Base-by-base conservation (phyloP, 2,113 vertebrate genomes). In the Brachyhypopomus gauderio region DNA sequence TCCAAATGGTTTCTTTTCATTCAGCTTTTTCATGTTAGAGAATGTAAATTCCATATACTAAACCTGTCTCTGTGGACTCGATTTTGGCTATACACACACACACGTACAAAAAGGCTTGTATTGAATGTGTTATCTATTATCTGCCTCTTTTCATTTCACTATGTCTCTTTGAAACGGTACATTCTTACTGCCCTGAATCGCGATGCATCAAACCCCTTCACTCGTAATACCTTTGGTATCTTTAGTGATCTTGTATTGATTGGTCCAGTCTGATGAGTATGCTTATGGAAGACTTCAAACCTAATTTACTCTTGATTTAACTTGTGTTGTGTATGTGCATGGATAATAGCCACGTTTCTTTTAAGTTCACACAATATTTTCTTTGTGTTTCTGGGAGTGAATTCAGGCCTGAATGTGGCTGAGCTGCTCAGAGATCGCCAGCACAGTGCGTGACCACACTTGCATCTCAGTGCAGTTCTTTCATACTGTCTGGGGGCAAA, bases 371-470 rank as follows among this genome's bases (percentile, higher is more conserved):
- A 45, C 4, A 64, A 27, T 63, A 5, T 80, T 72, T 30, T 62
- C 58, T 63, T 6, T 63, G 23, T 34, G 19, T 80, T 45, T 48
- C 38, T 69, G 9, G 30, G 72, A 70, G 4, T 63, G 30, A 22
- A 30, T 62, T 23, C 34, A 27, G 36, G n/a, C 36, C 9, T 69
- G 56, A 20, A 14, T 64, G 5, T 69, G 12, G 38, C 66, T 60
- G 55, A 59, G 66, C 77, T 9, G 77, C 64, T 78, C 30, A 48
- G 56, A 78, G 69, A 63, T 74, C 30, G 38, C 72, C 48, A 19
- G 63, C 27, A 45, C 17, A 27, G 52, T 75, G 41, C 58, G n/a
- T 25, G 25, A 17, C 60, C 58, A 11, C 19, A 8, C 0, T 55
- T 67, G 58, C 79, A 74, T 30, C 20, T 25, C 4, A 74, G 14